Evolutionary conservation across 2,797 vertebrate genomes (phyloP).

Genomic region (Rhinatrema bivittatum): DNA sequence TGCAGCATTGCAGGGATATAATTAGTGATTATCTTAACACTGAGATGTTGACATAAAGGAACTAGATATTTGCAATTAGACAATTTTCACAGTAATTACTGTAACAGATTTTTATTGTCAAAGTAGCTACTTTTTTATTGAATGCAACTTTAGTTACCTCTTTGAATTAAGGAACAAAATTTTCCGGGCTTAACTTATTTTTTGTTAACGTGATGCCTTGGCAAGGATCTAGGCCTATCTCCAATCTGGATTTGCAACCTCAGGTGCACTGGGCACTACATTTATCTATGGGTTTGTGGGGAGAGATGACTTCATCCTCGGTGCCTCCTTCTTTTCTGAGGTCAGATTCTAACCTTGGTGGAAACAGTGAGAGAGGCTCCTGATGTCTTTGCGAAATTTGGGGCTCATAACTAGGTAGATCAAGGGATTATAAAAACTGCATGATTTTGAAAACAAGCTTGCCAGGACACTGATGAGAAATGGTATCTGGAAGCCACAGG

Average conservation of each 20-base stretch:
- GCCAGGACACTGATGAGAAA: constrained; percentile 21
- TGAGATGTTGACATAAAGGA: no score
- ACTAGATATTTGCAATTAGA: no score
- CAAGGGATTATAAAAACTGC: constrained; percentile 44
- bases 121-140: no score
- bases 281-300: constrained; percentile 34
- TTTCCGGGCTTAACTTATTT: no score
- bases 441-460: constrained; percentile 36
- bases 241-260: constrained; percentile 18
- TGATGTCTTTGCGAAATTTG: constrained; percentile 38
- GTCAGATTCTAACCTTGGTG: no score
- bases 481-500: constrained; percentile 20
- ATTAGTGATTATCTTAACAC: no score
- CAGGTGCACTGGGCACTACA: constrained; percentile 21
- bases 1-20: no score
- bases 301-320: constrained; percentile 21
- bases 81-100: no score
- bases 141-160: no score
- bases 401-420: constrained; percentile 46
- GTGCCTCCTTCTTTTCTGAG: constrained; percentile 15
- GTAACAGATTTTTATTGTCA: no score
- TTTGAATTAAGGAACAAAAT: no score
- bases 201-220: no score
- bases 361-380: constrained; percentile 26
- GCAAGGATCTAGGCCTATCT: constrained; percentile 7